Evolutionary conservation across 2,797 vertebrate species (phyloP).

Genomic region (Myioborus miniatus): DNA sequence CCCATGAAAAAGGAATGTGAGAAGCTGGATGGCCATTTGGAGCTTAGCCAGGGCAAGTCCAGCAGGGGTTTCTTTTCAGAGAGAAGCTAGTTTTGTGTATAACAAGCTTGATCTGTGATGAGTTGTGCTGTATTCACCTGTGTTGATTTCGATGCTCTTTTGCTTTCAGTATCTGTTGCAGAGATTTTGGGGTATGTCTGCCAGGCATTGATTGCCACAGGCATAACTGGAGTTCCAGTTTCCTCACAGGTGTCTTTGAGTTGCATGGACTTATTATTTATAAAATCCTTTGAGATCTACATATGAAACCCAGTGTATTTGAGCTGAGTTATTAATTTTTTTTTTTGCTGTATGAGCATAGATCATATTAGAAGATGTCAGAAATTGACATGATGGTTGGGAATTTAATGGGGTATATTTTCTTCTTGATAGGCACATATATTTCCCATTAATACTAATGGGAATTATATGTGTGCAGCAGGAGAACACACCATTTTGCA

Average conservation of each 20-base stretch:
- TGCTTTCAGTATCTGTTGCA: neutral
- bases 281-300: neutral
- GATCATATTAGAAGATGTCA: neutral
- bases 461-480: conserved; percentile 39
- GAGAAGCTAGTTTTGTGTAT: neutral
- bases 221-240: neutral
- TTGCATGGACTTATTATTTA: neutral
- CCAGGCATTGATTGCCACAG: neutral
- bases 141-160: neutral
- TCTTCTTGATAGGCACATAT: conserved; percentile 33
- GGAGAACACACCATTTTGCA: conserved; percentile 44
- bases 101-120: neutral
- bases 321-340: neutral
- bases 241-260: neutral
- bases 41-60: neutral
- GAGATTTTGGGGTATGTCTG: neutral
- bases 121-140: neutral
- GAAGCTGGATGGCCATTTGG: neutral
- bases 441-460: conserved; percentile 55
- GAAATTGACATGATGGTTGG: conserved; percentile 24
- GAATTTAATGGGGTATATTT: conserved; percentile 47
- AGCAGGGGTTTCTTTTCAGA: neutral
- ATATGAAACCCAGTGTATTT: neutral
- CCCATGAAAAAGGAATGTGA: neutral
- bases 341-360: neutral